Evolutionary conservation across 2,113 vertebrate genomes (phyloP), one percentile per base, ranked within the genome.

Genomic region (Boleophthalmus pectinirostris): DNA sequence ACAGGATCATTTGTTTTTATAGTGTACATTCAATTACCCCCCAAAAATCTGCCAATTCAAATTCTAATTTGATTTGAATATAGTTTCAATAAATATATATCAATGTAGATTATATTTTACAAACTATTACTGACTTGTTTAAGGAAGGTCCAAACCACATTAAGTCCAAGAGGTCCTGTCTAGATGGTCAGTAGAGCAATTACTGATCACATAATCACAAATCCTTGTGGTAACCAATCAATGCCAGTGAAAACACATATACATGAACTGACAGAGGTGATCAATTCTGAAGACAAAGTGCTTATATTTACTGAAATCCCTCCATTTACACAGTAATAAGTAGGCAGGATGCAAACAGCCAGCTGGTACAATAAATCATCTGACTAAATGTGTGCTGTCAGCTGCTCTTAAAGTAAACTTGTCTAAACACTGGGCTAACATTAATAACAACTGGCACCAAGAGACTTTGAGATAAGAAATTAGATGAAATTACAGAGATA

Each of bases 371-470:
- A 35, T 20, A 63, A 58, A 29, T 61, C 58, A 61, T 33, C 25
- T 61, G 4, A 16, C 57, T 60, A 56, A 56, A 56, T 21, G 53
- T 23, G 10, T 23, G 25, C 25, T 38, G 60, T 63, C 29, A 63
- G 35, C 60, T 63, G 60, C 33, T 64, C 61, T 38, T 63, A 38
- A 63, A 35, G 60, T 11, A 33, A 63, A 63, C 60, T 35, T 35
- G 33, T 63, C 61, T 64, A 64, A 64, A 64, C 33, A 64, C 33
- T 38, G 18, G 18, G 29, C 61, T 64, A 38, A 64, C 33, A n/a
- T 38, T n/a, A 64, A 64, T 38, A n/a, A 18, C n/a, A 64, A 64
- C 33, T 21, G 33, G 33, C 61, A 64, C 61, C 5, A 0, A 38
- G 61, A 43, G 61, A 64, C 29, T 38, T 64, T 43, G 18, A 38